Conservation (phyloP, 1,140 invertebrate genomes). For the Pachypeltis micranthus region DNA sequence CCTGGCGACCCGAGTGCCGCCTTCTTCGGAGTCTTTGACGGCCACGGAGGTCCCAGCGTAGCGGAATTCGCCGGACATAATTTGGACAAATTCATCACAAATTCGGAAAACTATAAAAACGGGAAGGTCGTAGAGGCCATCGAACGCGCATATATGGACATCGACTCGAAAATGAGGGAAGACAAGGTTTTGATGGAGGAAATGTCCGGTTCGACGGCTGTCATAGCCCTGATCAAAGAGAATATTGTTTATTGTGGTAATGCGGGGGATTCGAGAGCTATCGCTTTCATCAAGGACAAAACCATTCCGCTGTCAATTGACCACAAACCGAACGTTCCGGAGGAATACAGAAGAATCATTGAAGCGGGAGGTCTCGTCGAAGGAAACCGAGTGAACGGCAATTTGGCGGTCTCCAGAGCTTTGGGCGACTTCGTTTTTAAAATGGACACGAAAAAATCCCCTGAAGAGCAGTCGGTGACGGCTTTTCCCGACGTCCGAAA, state of each 20-base stretch:
- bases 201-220: constrained; percentile 87
- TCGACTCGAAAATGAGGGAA: constrained; percentile 84
- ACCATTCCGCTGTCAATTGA: constrained; percentile 67
- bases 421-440: constrained; percentile 97
- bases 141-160: constrained; percentile 56
- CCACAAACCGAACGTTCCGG: constrained; percentile 86
- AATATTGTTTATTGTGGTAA: constrained; percentile 80
- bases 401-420: constrained; percentile 88
- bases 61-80: constrained; percentile 86
- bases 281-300: constrained; percentile 59
- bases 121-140: constrained; percentile 30
- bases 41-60: constrained; percentile 74
- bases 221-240: constrained; percentile 72
- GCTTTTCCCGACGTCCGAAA: constrained; percentile 85
- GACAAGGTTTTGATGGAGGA: constrained; percentile 79
- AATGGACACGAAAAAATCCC: constrained; percentile 64
- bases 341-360: constrained; percentile 74
- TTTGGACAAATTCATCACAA: constrained; percentile 36
- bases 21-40: constrained; percentile 96
- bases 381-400: constrained; percentile 93
- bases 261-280: constrained; percentile 88
- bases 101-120: constrained; percentile 45
- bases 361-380: constrained; percentile 95
- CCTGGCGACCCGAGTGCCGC: constrained; percentile 83
- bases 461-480: constrained; percentile 95